Evolutionary conservation across 2,113 vertebrate genomes (phyloP).

Genomic region (Pseudopipra pipra): DNA sequence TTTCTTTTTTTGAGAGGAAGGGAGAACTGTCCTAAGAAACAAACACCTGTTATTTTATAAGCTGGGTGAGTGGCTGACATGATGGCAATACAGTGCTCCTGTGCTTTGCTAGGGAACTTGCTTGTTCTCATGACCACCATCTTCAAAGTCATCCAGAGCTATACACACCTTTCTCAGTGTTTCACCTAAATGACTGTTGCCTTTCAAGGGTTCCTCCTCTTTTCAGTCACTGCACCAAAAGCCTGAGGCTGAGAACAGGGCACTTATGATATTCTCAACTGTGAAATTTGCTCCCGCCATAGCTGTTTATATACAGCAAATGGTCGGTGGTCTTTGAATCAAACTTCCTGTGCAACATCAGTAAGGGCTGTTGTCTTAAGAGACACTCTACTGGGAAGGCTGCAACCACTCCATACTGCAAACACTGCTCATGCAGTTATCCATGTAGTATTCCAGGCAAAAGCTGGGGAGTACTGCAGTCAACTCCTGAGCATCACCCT

Average conservation of each 20-base stretch:
- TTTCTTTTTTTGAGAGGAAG: background rate
- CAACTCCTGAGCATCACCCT: background rate
- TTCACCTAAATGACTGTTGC: background rate
- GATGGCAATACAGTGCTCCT: background rate
- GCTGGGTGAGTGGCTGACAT: background rate
- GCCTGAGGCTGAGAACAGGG: background rate
- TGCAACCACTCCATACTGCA: accelerated
- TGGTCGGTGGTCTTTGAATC: background rate
- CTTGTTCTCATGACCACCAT: background rate
- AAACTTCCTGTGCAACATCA: background rate
- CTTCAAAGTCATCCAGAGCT: background rate
- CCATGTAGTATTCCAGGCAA: background rate
- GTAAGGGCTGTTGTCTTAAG: background rate
- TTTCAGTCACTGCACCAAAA: background rate
- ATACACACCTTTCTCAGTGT: background rate
- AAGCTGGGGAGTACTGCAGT: accelerated
- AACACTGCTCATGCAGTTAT: background rate
- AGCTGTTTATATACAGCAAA: accelerated
- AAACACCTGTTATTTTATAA: background rate
- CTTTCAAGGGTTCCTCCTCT: background rate
- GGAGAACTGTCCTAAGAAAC: background rate
- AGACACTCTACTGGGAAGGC: background rate
- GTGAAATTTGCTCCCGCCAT: accelerated
- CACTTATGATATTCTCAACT: background rate
- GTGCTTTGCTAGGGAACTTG: background rate